Evolutionary conservation across 2,888 invertebrate genomes (phyloP).

Genomic region (Tyria jacobaeae): DNA sequence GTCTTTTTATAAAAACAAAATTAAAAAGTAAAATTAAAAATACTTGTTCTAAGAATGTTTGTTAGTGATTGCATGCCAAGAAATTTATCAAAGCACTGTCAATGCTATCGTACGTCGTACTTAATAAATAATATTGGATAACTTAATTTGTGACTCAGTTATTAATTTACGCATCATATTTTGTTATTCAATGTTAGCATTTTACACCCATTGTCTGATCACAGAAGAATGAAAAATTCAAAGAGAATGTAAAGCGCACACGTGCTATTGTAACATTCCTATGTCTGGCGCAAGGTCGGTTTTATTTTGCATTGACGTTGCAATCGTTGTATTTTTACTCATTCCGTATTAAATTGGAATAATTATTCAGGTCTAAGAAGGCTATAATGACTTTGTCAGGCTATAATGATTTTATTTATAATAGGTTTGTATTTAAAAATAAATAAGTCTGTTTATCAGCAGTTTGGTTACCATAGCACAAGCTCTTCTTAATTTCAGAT

Average conservation of each 20-base stretch:
- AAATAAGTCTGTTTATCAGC: too few relatives aligned
- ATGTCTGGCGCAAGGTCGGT: slow-evolving; percentile 2
- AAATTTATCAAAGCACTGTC: too few relatives aligned
- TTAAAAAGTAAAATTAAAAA: too few relatives aligned
- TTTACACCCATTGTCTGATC: slow-evolving; percentile 7
- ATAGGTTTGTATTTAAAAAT: too few relatives aligned
- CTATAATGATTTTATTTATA: too few relatives aligned
- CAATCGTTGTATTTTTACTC: background rate
- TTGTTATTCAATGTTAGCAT: slow-evolving; percentile 13
- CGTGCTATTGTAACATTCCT: slow-evolving; percentile 6
- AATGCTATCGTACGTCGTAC: too few relatives aligned
- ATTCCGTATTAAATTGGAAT: background rate
- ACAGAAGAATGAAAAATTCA: background rate
- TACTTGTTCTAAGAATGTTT: background rate
- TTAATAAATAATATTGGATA: background rate
- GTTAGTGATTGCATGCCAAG: too few relatives aligned
- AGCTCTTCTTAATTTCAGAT: too few relatives aligned
- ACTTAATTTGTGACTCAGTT: slow-evolving; percentile 6
- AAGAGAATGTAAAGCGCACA: background rate
- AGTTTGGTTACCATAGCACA: too few relatives aligned
- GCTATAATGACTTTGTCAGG: too few relatives aligned
- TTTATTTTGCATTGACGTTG: background rate
- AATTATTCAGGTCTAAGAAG: too few relatives aligned
- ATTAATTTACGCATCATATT: slow-evolving; percentile 4
- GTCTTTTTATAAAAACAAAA: too few relatives aligned